phyloP scores from a whole-genome alignment of 2,113 vertebrate genomes.

The Catharus fuscescens region DNA sequence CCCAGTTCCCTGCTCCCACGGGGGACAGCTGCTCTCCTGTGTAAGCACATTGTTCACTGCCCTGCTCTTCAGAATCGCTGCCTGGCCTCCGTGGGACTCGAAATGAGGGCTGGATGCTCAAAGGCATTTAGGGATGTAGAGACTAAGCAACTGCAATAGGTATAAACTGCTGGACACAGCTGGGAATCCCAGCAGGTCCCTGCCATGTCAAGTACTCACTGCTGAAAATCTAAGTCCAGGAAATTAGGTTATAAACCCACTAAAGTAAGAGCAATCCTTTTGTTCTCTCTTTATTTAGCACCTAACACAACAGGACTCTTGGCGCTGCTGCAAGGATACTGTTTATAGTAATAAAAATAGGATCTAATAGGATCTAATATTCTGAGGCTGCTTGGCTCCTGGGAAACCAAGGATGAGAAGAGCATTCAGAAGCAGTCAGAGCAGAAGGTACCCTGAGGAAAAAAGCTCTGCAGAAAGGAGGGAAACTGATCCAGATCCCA shows the following conservation, averaged over 20 bases:
- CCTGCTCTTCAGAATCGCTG: not conserved
- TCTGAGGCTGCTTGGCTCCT: not conserved
- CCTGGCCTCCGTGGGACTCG: not conserved
- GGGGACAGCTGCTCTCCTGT: slow-evolving; percentile 4
- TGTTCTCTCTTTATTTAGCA: slow-evolving; percentile 20
- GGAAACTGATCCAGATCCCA: slow-evolving; percentile 13
- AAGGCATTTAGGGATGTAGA: not conserved
- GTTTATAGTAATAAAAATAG: slow-evolving; percentile 32
- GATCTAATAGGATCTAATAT: slow-evolving; percentile 34
- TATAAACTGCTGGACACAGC: not conserved
- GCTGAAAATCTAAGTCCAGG: not conserved
- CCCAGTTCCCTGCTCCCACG: slow-evolving; percentile 24
- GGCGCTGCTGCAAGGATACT: not conserved
- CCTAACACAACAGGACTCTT: slow-evolving; percentile 34
- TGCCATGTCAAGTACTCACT: not conserved
- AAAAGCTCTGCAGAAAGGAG: slow-evolving; percentile 1
- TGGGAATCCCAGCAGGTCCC: not conserved
- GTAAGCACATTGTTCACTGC: not conserved
- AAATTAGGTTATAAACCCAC: slow-evolving; percentile 36
- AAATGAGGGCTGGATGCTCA: not conserved
- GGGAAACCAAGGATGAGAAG: not conserved
- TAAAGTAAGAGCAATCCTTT: slow-evolving; percentile 12
- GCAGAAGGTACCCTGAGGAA: not conserved
- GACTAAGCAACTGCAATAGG: not conserved
- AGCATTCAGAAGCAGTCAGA: not conserved